Base-by-base conservation (phyloP, 2,113 vertebrate species). In the Anhinga anhinga region DNA sequence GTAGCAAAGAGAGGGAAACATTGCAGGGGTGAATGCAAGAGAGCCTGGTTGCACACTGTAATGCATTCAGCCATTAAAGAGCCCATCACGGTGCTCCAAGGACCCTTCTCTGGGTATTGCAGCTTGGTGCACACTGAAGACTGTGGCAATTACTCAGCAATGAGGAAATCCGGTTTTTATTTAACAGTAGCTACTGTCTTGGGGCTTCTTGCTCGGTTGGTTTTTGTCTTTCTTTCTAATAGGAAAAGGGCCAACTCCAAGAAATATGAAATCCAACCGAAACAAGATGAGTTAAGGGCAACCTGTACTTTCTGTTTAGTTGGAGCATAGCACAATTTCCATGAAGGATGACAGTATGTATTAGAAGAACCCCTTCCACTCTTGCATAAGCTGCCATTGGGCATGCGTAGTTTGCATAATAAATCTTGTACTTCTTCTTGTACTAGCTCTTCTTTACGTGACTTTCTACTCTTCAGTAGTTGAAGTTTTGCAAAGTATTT, bases 1-100 rank as follows among this genome's bases (percentile, higher is more conserved):
- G 52, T 56, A 76, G 63, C n/a, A 32, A 27, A 74, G 47, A 53
- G 58, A 50, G 76, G 78, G 61, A 38, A 87, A n/a, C 36, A 6
- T 5, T 0, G 5, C 42, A 49, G n/a, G 26, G 76, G n/a, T 14
- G 50, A 22, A 3, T 2, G 63, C 1, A 9, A 25, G 80, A 40
- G 55, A 59, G 21, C 61, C 45, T 44, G 61, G 36, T 10, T 59
- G 86, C 58, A 55, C 18, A 0, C 70, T 18, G 47, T 49, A 44
- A 29, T 8, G n/a, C 32, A 6, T 30, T 44, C 38, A 55, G 79
- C 38, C 36, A 17, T 56, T 32, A 30, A 7, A 32, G 13, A 45
- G 62, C 40, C 49, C 40, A 7, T 5, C 55, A 11, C 25, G 9
- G 4, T 29, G 61, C 65, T 44, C 42, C 77, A 61, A 3, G 22